Evolutionary conservation across 2,797 vertebrate species (phyloP).

Genomic region (Sciurus carolinensis): DNA sequence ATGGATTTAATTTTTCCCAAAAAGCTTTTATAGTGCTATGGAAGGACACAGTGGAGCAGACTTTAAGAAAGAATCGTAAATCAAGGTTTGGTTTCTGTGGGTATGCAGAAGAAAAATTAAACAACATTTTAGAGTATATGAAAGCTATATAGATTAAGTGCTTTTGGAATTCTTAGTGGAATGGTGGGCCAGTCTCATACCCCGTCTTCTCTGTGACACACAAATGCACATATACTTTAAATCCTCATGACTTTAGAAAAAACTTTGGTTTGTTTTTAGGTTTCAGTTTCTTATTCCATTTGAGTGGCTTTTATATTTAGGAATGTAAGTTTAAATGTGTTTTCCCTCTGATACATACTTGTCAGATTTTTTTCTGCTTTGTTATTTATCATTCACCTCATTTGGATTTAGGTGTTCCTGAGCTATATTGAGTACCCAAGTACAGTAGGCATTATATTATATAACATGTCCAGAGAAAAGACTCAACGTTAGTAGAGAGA

Average conservation of each 20-base stretch:
- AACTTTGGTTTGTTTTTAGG: neutral
- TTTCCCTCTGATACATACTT: conserved; percentile 9
- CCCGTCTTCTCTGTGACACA: too few relatives aligned
- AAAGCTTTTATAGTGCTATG: conserved; percentile 66
- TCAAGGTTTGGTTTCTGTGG: conserved; percentile 47
- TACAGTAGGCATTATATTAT: neutral
- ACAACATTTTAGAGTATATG: conserved; percentile 36
- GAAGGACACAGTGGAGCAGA: conserved; percentile 56
- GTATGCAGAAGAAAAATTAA: conserved; percentile 41
- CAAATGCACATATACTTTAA: neutral
- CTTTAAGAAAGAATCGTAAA: conserved; percentile 62
- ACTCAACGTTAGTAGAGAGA: neutral
- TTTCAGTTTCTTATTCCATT: conserved; percentile 58
- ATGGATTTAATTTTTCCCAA: conserved; percentile 71
- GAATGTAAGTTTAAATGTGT: conserved; percentile 31
- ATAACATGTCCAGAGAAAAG: conserved; percentile 14
- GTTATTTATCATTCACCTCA: neutral
- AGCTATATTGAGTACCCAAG: neutral
- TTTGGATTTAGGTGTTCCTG: neutral
- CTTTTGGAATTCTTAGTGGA: neutral
- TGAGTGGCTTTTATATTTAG: conserved; percentile 62
- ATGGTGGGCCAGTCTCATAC: neutral
- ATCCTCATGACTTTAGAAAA: conserved; percentile 39
- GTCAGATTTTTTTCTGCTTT: neutral
- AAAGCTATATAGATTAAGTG: neutral